A percentile compares a stretch with the other conserved stretches of the same genome.
Conservation (phyloP, 2,888 invertebrate genomes). For the Luperina nickerlii region DNA sequence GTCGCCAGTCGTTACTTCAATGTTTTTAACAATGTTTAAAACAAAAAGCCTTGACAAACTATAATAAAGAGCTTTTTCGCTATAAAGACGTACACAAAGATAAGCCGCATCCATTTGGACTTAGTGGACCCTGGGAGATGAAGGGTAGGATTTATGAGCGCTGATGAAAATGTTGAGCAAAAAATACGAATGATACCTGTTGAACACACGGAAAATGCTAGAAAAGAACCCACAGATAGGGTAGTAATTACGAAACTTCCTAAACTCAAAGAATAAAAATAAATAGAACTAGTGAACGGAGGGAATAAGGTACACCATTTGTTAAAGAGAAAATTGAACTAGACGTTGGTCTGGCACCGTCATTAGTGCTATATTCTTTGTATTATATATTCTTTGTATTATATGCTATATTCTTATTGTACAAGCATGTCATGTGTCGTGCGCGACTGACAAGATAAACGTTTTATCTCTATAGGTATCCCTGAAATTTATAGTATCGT, state of each 20-base stretch:
- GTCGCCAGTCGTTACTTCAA: neutral
- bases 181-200: slow-evolving; percentile 71
- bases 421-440: neutral
- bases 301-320: slow-evolving; percentile 45
- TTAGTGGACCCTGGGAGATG: slow-evolving; percentile 44
- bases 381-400: slow-evolving; percentile 6
- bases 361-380: slow-evolving; percentile 26
- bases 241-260: slow-evolving; percentile 76
- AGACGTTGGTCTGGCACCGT: slow-evolving; percentile 35
- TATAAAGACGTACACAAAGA: slow-evolving; percentile 20
- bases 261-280: slow-evolving; percentile 64
- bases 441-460: slow-evolving; percentile 28
- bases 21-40: neutral
- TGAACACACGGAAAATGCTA: slow-evolving; percentile 60
- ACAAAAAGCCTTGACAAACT: slow-evolving; percentile 10
- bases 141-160: slow-evolving; percentile 53
- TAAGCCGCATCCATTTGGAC: slow-evolving; percentile 51
- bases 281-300: slow-evolving; percentile 71
- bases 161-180: slow-evolving; percentile 71
- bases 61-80: slow-evolving; percentile 12
- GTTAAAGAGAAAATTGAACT: slow-evolving; percentile 45
- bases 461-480: neutral
- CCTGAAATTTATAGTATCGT: neutral
- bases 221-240: slow-evolving; percentile 55
- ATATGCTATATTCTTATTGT: too few relatives aligned